These are phyloP conservation scores for Pachypanchax playfairii DNA, from an alignment of 2,113 vertebrate genomes.

Conservation along the genomic window DNA sequence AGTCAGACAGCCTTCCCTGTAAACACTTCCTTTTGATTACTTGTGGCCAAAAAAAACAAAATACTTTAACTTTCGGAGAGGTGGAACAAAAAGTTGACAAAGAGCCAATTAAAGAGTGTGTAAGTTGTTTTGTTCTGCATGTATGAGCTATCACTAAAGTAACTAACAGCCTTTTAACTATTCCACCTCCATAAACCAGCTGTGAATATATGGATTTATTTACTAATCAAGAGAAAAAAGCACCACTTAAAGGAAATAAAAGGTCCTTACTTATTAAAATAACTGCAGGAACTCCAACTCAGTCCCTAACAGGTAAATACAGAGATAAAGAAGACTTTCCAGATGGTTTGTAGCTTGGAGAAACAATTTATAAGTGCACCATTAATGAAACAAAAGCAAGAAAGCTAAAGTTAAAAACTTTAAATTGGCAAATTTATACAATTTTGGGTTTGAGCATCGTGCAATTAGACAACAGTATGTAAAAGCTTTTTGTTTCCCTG, in stretches of 20 bases:
- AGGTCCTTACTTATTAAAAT: slow-evolving; percentile 81
- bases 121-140: slow-evolving; percentile 75
- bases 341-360: slow-evolving; percentile 56
- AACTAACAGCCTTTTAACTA: slow-evolving; percentile 71
- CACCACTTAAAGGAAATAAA: slow-evolving; percentile 89
- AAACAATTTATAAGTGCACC: slow-evolving; percentile 66
- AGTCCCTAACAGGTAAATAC: slow-evolving; percentile 84
- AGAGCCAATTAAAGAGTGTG: slow-evolving; percentile 77
- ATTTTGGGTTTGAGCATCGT: slow-evolving; percentile 64
- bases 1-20: slow-evolving; percentile 82
- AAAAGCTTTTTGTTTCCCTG: slow-evolving; percentile 23
- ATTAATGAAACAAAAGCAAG: slow-evolving; percentile 64
- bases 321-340: slow-evolving; percentile 46
- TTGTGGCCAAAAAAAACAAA: slow-evolving; percentile 69
- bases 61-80: slow-evolving; percentile 56
- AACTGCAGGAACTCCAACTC: slow-evolving; percentile 88
- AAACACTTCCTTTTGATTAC: slow-evolving; percentile 80
- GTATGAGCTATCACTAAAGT: slow-evolving; percentile 85
- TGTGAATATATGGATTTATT: slow-evolving; percentile 57
- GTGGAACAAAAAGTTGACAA: slow-evolving; percentile 85
- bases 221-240: slow-evolving; percentile 78
- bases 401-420: slow-evolving; percentile 45
- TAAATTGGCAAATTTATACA: slow-evolving; percentile 59
- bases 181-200: slow-evolving; percentile 53
- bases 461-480: slow-evolving; percentile 67